These are phyloP conservation scores for Blastobasis adustella DNA, from an alignment of 2,888 invertebrate genomes.

Conservation along the genomic window DNA sequence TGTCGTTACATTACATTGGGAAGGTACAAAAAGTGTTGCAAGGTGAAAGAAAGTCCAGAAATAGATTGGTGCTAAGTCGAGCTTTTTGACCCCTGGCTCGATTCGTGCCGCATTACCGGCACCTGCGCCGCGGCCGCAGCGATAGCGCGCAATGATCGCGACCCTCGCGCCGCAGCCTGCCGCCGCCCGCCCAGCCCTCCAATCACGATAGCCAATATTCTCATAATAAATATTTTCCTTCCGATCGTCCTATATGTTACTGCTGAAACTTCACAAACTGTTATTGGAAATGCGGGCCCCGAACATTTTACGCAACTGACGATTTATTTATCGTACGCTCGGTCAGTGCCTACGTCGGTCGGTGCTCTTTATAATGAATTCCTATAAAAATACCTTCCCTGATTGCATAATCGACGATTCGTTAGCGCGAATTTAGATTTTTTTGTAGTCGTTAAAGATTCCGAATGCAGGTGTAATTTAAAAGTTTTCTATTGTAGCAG, in stretches of 20 bases:
- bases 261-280: conserved; percentile 48
- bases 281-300: conserved; percentile 44
- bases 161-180: conserved; percentile 33
- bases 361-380: too few species aligned
- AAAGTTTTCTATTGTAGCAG: conserved; percentile 18
- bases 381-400: too few species aligned
- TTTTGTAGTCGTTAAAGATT: not conserved
- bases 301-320: conserved; percentile 33
- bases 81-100: conserved; percentile 42
- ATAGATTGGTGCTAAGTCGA: conserved; percentile 18
- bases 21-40: too few species aligned
- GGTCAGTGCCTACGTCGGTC: too few species aligned
- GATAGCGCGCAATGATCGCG: conserved; percentile 32
- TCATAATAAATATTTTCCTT: conserved; percentile 63
- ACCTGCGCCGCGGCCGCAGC: conserved; percentile 57
- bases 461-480: conserved; percentile 2
- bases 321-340: too few species aligned
- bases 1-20: too few species aligned
- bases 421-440: not conserved
- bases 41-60: too few species aligned
- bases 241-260: conserved; percentile 41
- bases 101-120: conserved; percentile 57
- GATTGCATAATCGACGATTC: too few species aligned
- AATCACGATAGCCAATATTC: conserved; percentile 49
- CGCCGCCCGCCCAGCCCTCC: conserved; percentile 45